Evolutionary conservation across 1,140 invertebrate genomes (phyloP).

Genomic region (Schmidtea mediterranea): DNA sequence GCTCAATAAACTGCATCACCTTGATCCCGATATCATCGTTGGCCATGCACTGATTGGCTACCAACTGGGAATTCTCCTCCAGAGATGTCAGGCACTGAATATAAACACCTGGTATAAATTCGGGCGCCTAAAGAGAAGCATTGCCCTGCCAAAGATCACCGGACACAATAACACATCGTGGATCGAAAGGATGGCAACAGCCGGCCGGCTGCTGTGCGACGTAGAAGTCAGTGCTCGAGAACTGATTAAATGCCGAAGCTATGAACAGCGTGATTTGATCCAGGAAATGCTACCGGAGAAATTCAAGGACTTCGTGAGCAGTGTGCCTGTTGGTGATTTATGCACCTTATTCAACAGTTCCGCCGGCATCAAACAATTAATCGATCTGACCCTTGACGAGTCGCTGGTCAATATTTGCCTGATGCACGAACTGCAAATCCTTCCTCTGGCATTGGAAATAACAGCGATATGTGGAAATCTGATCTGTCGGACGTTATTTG

Average conservation of each 20-base stretch:
- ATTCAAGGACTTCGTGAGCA: slow-evolving; percentile 30
- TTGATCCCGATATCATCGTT: slow-evolving; percentile 71
- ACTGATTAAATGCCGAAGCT: slow-evolving; percentile 59
- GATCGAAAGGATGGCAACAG: slow-evolving; percentile 32
- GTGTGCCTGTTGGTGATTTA: neutral
- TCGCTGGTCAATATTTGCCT: neutral
- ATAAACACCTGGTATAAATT: slow-evolving; percentile 70
- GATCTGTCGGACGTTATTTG: slow-evolving; percentile 55
- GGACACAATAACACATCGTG: slow-evolving; percentile 10
- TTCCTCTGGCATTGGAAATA: slow-evolving; percentile 76
- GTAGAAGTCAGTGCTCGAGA: slow-evolving; percentile 72
- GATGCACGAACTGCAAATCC: slow-evolving; percentile 3
- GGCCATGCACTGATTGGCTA: slow-evolving; percentile 65
- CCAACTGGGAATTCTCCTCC: slow-evolving; percentile 58
- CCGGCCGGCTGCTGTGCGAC: slow-evolving; percentile 67
- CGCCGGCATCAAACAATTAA: neutral
- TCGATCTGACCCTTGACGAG: slow-evolving; percentile 6
- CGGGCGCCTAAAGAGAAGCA: slow-evolving; percentile 43
- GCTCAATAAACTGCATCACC: slow-evolving; percentile 39
- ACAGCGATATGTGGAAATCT: slow-evolving; percentile 63
- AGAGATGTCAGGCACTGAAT: slow-evolving; percentile 40
- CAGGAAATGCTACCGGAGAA: slow-evolving; percentile 25
- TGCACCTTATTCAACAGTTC: neutral
- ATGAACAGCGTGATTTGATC: slow-evolving; percentile 22
- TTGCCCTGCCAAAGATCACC: slow-evolving; percentile 30